Conservation (phyloP, 2,797 vertebrate genomes). For the Sibirionetta formosa region DNA sequence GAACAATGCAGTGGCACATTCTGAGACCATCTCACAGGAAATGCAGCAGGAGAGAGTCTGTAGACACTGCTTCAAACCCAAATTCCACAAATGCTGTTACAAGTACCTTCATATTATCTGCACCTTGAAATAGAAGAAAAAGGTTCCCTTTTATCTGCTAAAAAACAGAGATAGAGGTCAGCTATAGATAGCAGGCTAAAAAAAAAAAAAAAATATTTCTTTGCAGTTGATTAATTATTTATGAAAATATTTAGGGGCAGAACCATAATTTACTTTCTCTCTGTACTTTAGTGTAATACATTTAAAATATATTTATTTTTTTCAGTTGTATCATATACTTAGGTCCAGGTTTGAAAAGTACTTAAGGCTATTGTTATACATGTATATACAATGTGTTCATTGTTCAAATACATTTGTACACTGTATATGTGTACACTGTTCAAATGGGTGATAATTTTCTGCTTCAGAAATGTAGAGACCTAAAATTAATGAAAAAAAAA, state of each 20-base stretch:
- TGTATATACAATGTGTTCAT: not conserved
- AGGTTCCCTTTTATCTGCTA: not conserved
- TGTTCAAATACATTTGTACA: no score
- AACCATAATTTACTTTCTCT: not conserved
- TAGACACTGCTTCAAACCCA: not conserved
- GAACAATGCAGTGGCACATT: conserved; percentile 33
- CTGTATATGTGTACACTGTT: no score
- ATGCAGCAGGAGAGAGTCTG: not conserved
- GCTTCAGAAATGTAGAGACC: not conserved
- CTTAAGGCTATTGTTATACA: not conserved
- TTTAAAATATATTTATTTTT: not conserved
- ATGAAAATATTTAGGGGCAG: not conserved
- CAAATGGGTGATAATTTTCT: not conserved
- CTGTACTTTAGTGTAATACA: not conserved
- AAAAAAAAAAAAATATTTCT: not conserved
- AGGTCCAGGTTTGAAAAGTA: not conserved
- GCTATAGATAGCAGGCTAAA: no score
- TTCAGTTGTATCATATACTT: not conserved
- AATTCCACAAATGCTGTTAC: not conserved
- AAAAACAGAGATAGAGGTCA: not conserved
- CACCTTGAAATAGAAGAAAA: not conserved
- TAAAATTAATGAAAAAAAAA: not conserved
- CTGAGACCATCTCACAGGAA: not conserved
- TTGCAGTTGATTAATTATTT: not conserved
- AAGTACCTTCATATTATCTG: not conserved